Evolutionary conservation across 30 jellyfish, hydroid and myxozoan species (phyloP).

Genomic region (Hydra vulgaris): DNA sequence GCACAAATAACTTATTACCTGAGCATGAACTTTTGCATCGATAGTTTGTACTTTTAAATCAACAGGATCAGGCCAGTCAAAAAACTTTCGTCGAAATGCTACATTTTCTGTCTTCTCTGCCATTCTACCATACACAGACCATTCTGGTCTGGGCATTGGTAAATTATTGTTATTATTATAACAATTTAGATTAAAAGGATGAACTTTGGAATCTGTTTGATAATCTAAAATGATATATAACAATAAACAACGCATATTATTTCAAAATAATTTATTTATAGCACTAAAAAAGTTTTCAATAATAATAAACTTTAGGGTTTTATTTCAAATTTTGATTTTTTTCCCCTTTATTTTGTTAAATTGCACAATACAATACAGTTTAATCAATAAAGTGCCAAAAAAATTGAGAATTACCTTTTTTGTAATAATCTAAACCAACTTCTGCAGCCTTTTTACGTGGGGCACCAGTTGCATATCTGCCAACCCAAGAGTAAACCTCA

Average conservation of each 20-base stretch:
- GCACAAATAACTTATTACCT: slow-evolving; percentile 17
- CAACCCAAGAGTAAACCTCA: slow-evolving; percentile 91
- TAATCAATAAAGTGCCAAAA: too few species aligned
- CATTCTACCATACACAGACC: slow-evolving; percentile 88
- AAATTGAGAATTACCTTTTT: slow-evolving; percentile 15
- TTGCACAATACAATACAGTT: too few species aligned
- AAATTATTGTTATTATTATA: slow-evolving; percentile 32
- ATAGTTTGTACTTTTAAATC: slow-evolving; percentile 58
- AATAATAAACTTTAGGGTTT: too few species aligned
- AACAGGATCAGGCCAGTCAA: slow-evolving; percentile 99
- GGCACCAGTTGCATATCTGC: slow-evolving; percentile 59
- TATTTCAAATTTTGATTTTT: too few species aligned
- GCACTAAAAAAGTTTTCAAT: too few species aligned
- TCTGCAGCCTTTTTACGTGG: slow-evolving; percentile 67
- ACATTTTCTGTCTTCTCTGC: slow-evolving; percentile 86
- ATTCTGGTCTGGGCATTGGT: slow-evolving; percentile 57
- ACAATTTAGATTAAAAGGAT: slow-evolving; percentile 57
- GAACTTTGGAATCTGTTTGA: slow-evolving; percentile 51
- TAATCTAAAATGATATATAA: slow-evolving; percentile 21
- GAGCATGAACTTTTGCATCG: slow-evolving; percentile 69
- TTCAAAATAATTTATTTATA: too few species aligned
- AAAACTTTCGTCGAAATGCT: slow-evolving; percentile 71
- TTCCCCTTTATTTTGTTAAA: too few species aligned
- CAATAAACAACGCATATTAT: too few species aligned
- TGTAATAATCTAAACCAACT: slow-evolving; percentile 61